Evolutionary conservation across 1,140 invertebrate species (phyloP), one percentile per base, ranked within the genome.

Genomic region (Drosophila sucinea): DNA sequence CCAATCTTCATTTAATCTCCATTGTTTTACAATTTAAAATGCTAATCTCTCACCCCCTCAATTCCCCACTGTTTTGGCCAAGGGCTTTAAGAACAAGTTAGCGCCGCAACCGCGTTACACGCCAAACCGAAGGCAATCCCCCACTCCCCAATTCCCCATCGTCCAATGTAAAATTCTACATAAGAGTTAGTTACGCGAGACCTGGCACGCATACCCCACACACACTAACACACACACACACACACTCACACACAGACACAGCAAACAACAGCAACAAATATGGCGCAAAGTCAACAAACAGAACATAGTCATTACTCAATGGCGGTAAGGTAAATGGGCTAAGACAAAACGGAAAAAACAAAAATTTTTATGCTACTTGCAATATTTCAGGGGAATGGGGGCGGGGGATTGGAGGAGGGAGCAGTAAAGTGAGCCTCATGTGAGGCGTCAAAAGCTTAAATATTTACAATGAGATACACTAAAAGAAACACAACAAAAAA

Each of bases 361-460:
- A 10, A 38, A 38, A 11, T 11, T 11, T 11, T 11, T 38, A 38
- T 38, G 35, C 35, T 38, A 38, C 35, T 38, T 38, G 35, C 35
- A 38, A 3, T 38, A 11, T 38, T 10, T 10, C 7, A 51, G 44
- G 10, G 17, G 23, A 4, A 47, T 4, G 23, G 44, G 27, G 23
- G 25, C 0, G 25, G 23, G 3, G 5, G 41, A 23, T 40, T 3
- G 41, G 41, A 2, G 17, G 17, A 23, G 23, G 23, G 2, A 8
- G 7, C 25, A 51, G 44, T 51, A 27, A 51, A 51, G 44, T 51
- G 23, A 10, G 44, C 40, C 35, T 68, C 80, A 80, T 74, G 76
- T 87, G 77, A 87, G 84, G 84, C 84, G 84, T 89, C 84, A 89
- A 89, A 89, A 89, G 84, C 84, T 89, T 80, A 89, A 89, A 89